Base-by-base conservation (phyloP, 2,888 invertebrate species). In the Oscheius sp. region DNA sequence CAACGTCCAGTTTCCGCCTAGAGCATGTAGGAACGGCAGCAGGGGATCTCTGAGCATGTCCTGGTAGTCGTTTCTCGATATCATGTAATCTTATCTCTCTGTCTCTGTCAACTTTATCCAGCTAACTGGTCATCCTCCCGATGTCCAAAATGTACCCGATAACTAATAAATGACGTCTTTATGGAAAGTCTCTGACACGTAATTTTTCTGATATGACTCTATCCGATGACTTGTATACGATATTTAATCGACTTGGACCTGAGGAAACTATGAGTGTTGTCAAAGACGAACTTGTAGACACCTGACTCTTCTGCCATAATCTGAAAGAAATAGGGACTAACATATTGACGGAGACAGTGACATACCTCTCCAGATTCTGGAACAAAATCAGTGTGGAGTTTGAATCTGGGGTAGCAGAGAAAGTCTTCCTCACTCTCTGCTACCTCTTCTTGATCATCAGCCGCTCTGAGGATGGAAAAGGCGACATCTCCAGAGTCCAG, bases 271-370 rank as follows among this genome's bases (percentile, higher is more conserved):
- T 86, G 84, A 7, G 79, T 80, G 63, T 86, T 86, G 59, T 85
- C 86, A 66, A 86, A 86, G 7, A 81, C 75, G 13, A 86, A 80
- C 62, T 84, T 84, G 76, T 86, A 86, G 4, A 82, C 74, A 33
- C 86, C 86, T 0, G 85, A 79, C 37, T 79, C 79, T 42, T 79
- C 77, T 1, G 83, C 81, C 10, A 42, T 35, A 9, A 81, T 73
- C 83, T 80, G 21, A 57, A 68, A 51, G 42, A 42, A 42, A 42
- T 7, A 42, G 42, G 7, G 21, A 21, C 21, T 21, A 21, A 21
- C 21, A 21, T 21, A 21, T 21, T 21, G 21, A 21, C 21, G 21
- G 21, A 21, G 21, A 21, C 21, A 21, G 21, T 21, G 21, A 21
- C 21, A 21, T 21, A 84, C 83, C 65, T 80, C 81, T 72, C 85